phyloP scores from a whole-genome alignment of 2,797 vertebrate genomes.

The Gallinago stenura region DNA sequence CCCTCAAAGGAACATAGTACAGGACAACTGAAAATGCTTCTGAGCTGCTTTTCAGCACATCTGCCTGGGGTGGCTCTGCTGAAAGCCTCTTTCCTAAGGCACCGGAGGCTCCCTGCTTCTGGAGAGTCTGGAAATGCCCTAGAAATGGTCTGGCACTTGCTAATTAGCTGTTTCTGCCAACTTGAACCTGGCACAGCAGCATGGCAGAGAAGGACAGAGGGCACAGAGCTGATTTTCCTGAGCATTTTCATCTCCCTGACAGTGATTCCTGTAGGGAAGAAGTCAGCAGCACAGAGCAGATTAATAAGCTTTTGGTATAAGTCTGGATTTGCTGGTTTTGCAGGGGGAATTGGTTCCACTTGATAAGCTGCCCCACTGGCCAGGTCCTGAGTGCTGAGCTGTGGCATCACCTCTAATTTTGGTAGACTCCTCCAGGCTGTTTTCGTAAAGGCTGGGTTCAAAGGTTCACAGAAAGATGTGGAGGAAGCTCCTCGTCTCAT shows the following conservation, averaged over 20 bases:
- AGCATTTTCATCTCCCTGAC: background rate
- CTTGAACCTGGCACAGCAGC: background rate
- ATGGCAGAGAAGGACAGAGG: background rate
- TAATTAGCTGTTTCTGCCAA: background rate
- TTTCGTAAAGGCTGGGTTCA: background rate
- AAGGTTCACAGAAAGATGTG: slow-evolving; percentile 3
- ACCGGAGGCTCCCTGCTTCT: background rate
- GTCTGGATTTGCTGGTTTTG: background rate
- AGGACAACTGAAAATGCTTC: background rate
- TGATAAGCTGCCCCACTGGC: background rate
- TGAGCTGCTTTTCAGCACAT: background rate
- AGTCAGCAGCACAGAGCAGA: background rate
- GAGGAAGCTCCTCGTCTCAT: slow-evolving; percentile 23
- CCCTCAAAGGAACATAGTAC: background rate
- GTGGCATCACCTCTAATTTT: slow-evolving; percentile 5
- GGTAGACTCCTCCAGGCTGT: background rate
- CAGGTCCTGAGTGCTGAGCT: background rate
- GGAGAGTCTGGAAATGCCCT: background rate
- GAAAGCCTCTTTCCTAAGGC: background rate
- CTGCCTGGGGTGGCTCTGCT: background rate
- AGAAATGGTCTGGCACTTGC: background rate
- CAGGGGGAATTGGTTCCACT: background rate
- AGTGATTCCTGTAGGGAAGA: background rate
- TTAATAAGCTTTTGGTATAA: background rate
- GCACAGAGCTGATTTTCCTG: background rate